A percentile compares a stretch with the other conserved stretches of the same genome.
Evolutionary conservation across 2,797 vertebrate species (phyloP).

Genomic region (Cryptoblepharus egeriae): DNA sequence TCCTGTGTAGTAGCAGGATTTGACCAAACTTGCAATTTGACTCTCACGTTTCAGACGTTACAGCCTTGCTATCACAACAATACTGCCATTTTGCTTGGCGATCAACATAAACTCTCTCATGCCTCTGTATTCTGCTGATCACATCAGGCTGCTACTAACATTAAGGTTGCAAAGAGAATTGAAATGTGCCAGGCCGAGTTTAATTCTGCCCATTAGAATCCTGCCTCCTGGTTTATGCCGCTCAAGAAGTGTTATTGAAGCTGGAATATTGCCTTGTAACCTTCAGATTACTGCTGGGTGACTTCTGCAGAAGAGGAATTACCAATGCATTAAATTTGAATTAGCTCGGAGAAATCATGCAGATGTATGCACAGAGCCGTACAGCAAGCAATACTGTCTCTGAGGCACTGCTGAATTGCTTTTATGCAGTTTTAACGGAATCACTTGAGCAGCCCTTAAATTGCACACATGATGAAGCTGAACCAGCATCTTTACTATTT

Average conservation of each 20-base stretch:
- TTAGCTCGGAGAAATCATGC: slow-evolving; percentile 82
- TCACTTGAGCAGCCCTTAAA: slow-evolving; percentile 80
- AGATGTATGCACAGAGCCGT: slow-evolving; percentile 80
- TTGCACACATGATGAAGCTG: slow-evolving; percentile 77
- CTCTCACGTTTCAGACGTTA: too few species aligned
- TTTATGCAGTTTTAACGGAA: slow-evolving; percentile 81
- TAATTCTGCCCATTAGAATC: slow-evolving; percentile 68
- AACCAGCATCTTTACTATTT: slow-evolving; percentile 73
- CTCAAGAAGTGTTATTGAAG: slow-evolving; percentile 76
- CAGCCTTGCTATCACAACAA: too few species aligned
- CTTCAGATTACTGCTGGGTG: slow-evolving; percentile 78
- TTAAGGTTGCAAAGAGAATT: slow-evolving; percentile 54
- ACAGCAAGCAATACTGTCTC: slow-evolving; percentile 74
- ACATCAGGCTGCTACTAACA: slow-evolving; percentile 38
- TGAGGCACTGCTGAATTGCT: slow-evolving; percentile 76
- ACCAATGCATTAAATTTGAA: slow-evolving; percentile 84
- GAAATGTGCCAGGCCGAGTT: slow-evolving; percentile 63
- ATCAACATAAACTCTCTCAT: slow-evolving; percentile 52
- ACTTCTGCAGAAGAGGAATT: slow-evolving; percentile 77
- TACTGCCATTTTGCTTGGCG: slow-evolving; percentile 33
- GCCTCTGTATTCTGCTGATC: slow-evolving; percentile 63
- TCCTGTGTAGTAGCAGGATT: too few species aligned
- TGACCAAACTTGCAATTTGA: too few species aligned
- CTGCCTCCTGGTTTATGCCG: slow-evolving; percentile 67
- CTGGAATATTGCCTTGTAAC: slow-evolving; percentile 77